Base-by-base conservation (phyloP, 2,888 invertebrate genomes). In the Drosophila mettleri region DNA sequence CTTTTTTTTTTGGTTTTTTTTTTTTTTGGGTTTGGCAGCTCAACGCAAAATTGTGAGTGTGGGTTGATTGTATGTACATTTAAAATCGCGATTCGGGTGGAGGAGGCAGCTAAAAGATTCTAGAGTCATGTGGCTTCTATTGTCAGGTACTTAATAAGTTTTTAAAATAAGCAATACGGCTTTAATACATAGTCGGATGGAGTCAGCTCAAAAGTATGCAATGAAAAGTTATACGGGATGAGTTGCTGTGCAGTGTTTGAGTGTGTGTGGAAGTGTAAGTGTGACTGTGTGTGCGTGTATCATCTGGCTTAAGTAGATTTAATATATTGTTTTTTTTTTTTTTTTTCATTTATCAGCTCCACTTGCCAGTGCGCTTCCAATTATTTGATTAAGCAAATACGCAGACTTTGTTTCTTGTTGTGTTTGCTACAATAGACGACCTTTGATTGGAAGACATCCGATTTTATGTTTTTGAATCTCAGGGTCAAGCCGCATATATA, bases 371-470 rank as follows among this genome's bases (percentile, higher is more conserved):
- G 75, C 70, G 68, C 87, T 85, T 88, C 87, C 81, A 88, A 75
- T 76, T 72, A 58, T 58, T 80, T 88, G 41, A 54, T 68, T 78
- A 75, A 85, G 86, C 89, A 83, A 86, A 86, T 80, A 83, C 85
- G 89, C 90, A 89, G 89, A 88, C 89, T 86, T 85, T 79, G 85
- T 75, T 88, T 84, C 87, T 84, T 83, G 72, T 89, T 85, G 86
- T 86, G 85, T 89, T 78, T 88, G 89, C 89, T 90, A 86, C 88
- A 89, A 91, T 90, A 91, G 90, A 92, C 91, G 91, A 91, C 90
- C 90, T 90, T 90, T 91, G 90, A 91, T 92, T 92, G 92, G 92
- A 92, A 92, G 92, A 92, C 92, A 91, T 92, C 91, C 90, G 92
- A 92, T 92, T 92, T 90, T 91, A 86, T 83, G 87, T 88, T 89